Evolutionary conservation across 2,888 invertebrate species (phyloP).

Genomic region (Epinotia nisella): DNA sequence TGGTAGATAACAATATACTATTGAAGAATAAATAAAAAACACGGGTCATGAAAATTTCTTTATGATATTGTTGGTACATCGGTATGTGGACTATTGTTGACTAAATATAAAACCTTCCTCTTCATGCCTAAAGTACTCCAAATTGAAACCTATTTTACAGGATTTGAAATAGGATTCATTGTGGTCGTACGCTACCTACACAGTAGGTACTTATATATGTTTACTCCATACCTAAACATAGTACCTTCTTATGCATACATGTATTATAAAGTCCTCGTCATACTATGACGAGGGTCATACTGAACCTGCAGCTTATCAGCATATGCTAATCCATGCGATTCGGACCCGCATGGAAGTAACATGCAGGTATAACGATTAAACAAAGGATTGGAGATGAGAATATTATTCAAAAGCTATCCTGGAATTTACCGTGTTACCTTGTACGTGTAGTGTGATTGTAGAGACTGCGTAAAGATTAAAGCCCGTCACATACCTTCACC

Average conservation of each 20-base stretch:
- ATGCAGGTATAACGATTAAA: constrained; percentile 16
- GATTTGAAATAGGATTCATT: no score
- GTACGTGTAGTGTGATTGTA: background rate
- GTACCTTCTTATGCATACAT: background rate
- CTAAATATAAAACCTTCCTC: no score
- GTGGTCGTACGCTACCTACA: no score
- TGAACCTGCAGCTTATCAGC: constrained; percentile 27
- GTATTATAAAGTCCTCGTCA: background rate
- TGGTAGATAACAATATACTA: no score
- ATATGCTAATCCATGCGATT: constrained; percentile 34
- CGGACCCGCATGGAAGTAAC: constrained; percentile 30
- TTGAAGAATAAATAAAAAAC: no score
- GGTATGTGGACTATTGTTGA: no score
- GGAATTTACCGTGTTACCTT: background rate
- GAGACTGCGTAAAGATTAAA: background rate
- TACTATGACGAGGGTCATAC: no score
- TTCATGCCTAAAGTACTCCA: no score
- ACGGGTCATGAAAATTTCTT: no score
- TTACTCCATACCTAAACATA: background rate
- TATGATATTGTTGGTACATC: no score
- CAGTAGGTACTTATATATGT: background rate
- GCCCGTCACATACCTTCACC: no score
- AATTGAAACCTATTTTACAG: no score
- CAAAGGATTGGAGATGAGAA: constrained; percentile 23
- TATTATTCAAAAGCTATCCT: background rate